Evolutionary conservation across 2,797 vertebrate species (phyloP).

Genomic region (Urocyon cinereoargenteus): DNA sequence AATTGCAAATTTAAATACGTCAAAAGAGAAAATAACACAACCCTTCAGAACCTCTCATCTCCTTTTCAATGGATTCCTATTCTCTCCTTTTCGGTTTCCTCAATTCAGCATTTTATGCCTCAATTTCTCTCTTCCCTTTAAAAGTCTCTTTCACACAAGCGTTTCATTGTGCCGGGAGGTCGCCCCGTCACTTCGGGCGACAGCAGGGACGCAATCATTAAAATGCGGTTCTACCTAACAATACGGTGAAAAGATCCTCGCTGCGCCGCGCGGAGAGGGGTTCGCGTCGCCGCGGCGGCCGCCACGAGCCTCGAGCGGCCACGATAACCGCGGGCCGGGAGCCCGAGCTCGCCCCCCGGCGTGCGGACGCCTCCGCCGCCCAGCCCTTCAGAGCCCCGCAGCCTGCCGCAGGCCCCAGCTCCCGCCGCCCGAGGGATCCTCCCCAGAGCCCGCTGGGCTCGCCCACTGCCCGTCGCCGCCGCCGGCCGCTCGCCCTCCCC

Average conservation of each 20-base stretch:
- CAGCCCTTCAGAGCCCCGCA: not conserved
- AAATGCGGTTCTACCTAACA: conserved; percentile 85
- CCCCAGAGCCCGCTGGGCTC: not conserved
- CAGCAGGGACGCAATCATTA: conserved; percentile 83
- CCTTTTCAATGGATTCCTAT: conserved; percentile 9
- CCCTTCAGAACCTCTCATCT: not conserved
- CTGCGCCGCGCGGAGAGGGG: not conserved
- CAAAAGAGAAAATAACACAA: not conserved
- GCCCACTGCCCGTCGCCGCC: not conserved
- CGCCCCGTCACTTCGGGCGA: conserved; percentile 77
- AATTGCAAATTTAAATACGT: conserved; percentile 45
- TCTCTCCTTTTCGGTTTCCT: conserved; percentile 41
- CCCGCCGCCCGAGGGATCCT: not conserved
- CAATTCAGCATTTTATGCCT: conserved; percentile 58
- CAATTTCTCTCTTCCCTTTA: conserved; percentile 65
- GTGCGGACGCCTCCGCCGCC: not conserved
- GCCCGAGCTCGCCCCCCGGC: not conserved
- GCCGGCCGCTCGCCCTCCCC: not conserved
- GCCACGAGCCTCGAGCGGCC: not conserved
- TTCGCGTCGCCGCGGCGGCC: not conserved
- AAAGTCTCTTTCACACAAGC: conserved; percentile 74
- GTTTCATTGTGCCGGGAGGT: conserved; percentile 78
- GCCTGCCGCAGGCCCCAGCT: not conserved
- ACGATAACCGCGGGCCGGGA: not conserved
- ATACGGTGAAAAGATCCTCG: conserved; percentile 70